Evolutionary conservation across 2,888 invertebrate genomes (phyloP), one percentile per base, ranked within the genome.

Genomic region (Lithosia quadra): DNA sequence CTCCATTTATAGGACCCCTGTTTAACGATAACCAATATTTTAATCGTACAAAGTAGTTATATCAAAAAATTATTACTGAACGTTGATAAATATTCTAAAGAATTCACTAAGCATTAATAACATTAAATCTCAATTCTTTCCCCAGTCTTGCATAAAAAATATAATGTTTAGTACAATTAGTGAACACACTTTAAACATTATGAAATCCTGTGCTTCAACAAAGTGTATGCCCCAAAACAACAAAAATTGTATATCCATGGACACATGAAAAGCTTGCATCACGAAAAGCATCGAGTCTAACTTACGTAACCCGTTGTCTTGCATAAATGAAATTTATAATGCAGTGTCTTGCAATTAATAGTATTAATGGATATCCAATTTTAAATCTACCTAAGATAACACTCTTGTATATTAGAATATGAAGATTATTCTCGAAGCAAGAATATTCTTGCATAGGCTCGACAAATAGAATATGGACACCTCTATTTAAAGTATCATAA

Each of bases 131-230:
- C 34, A 22, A 66, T 66, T 68, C 69, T 73, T 71, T 71, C 55
- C 2, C 67, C 63, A 61, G 7, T 72, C 73, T 71, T 67, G 75
- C 64, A 75, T 61, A 63, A 72, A 69, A 69, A 49, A 68, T 69
- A 68, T 10, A 58, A 66, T 76, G 77, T 72, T 72, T 63, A 74
- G 59, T 74, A 71, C 28, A 68, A 69, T 75, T 73, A 68, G 75
- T 78, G 65, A 58, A 72, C 61, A 74, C 69, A 60, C 33, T 69
- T 5, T 66, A 64, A 61, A 18, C 53, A 77, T 28, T 49, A 65
- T 58, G 9, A 55, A 55, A 28, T 58, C 57, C 36, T 28, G 22
- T 68, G 39, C 58, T n/a, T 33, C 15, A 53, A 39, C 28, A 43
- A 22, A n/a, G 28, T 65, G 58, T 21, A 43, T 58, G 4, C 39